Evolutionary conservation across 2,113 vertebrate genomes (phyloP).

Genomic region (Eublepharis macularius): DNA sequence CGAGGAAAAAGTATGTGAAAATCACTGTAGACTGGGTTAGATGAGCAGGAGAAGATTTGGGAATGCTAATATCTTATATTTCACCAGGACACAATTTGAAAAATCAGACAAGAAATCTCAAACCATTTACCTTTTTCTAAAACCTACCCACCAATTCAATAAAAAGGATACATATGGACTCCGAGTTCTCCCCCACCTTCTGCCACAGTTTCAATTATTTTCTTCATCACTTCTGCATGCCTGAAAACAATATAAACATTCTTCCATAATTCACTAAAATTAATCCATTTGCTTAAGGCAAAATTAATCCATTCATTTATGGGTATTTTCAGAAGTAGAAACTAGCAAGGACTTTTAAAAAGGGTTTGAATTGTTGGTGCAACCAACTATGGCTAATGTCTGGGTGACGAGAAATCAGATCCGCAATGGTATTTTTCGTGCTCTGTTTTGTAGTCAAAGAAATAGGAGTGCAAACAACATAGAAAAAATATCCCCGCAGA

Average conservation of each 20-base stretch:
- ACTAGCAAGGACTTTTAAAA: neutral
- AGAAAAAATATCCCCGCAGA: neutral
- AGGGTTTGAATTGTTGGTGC: neutral
- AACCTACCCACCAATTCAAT: accelerated
- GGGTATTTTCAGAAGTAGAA: neutral
- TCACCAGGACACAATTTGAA: neutral
- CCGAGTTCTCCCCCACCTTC: constrained; percentile 98
- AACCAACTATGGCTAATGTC: neutral
- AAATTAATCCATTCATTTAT: neutral
- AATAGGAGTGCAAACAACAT: neutral
- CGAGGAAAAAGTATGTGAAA: no score
- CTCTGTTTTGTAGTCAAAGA: neutral
- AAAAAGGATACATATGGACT: constrained; percentile 98
- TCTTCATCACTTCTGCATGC: constrained; percentile 99
- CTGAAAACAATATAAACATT: constrained; percentile 69
- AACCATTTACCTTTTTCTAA: neutral
- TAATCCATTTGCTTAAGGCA: neutral
- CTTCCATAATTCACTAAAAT: neutral
- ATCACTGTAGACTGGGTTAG: no score
- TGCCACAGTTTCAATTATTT: constrained; percentile 98
- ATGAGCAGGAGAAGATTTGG: neutral
- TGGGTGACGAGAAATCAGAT: neutral
- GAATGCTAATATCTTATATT: neutral
- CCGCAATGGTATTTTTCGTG: neutral
- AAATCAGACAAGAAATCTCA: neutral